Evolutionary conservation across 2,888 invertebrate genomes (phyloP).

Genomic region (Yponomeuta sedellus): DNA sequence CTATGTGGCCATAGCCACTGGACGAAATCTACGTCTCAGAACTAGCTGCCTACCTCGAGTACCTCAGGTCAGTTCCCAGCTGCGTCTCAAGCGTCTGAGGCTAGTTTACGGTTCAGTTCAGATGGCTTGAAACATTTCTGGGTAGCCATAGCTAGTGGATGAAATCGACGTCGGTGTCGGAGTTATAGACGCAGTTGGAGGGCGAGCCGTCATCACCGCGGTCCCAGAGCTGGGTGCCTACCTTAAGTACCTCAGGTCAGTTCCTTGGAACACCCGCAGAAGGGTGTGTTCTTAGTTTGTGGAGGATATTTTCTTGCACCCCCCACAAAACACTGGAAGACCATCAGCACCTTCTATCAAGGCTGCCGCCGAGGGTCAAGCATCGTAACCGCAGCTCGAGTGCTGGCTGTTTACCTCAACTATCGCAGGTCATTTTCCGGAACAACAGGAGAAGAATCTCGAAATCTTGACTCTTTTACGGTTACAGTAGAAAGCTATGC

Average conservation of each 20-base stretch:
- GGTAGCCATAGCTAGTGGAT: constrained; percentile 59
- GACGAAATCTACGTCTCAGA: too few relatives aligned
- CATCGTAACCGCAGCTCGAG: constrained; percentile 97
- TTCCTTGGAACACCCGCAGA: too few relatives aligned
- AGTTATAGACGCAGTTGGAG: constrained; percentile 94
- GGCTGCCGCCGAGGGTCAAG: constrained; percentile 75
- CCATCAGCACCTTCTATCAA: too few relatives aligned
- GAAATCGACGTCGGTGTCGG: constrained; percentile 97
- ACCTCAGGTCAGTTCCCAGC: constrained; percentile 82
- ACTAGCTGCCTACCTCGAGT: constrained; percentile 92
- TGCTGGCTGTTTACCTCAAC: constrained; percentile 92
- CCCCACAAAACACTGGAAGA: too few relatives aligned
- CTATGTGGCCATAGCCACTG: too few relatives aligned
- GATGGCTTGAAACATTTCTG: too few relatives aligned
- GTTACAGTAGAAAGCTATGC: too few relatives aligned
- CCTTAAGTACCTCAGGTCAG: constrained; percentile 92
- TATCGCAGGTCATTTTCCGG: constrained; percentile 84
- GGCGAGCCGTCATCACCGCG: constrained; percentile 93
- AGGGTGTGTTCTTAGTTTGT: too few relatives aligned
- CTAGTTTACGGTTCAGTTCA: too few relatives aligned
- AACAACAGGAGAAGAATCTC: not conserved
- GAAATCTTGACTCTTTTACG: not conserved
- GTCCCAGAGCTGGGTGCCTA: constrained; percentile 96
- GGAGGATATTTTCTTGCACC: too few relatives aligned
- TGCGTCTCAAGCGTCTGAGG: too few relatives aligned